A percentile compares a stretch with the other conserved stretches of the same genome.
phyloP scores from a whole-genome alignment of 2,797 vertebrate genomes.

The Emys orbicularis region DNA sequence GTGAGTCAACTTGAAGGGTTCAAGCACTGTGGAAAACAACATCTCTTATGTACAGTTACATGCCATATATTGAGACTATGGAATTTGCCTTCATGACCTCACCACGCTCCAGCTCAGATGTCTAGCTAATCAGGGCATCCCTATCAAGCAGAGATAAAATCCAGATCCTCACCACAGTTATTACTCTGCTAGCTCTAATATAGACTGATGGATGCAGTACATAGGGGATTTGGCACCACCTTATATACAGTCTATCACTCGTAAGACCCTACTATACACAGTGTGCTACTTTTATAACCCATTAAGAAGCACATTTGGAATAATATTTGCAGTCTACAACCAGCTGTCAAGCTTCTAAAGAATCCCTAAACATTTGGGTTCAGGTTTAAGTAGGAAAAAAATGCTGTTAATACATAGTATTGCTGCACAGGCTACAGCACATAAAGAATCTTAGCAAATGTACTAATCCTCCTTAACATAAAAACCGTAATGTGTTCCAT shows the following conservation, averaged over 20 bases:
- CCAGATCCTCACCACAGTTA: constrained; percentile 64
- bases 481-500: constrained; percentile 81
- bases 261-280: constrained; percentile 51
- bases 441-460: constrained; percentile 75
- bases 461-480: constrained; percentile 82
- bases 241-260: constrained; percentile 69
- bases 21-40: neutral
- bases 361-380: constrained; percentile 65
- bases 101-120: constrained; percentile 43
- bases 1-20: neutral
- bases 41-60: neutral
- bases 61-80: neutral
- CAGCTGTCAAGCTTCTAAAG: constrained; percentile 76
- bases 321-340: constrained; percentile 70
- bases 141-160: constrained; percentile 70
- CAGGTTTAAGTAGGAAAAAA: constrained; percentile 60
- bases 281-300: constrained; percentile 73
- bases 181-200: constrained; percentile 67
- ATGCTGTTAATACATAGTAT: constrained; percentile 28
- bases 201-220: constrained; percentile 46
- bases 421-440: constrained; percentile 11
- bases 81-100: constrained; percentile 50
- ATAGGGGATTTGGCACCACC: constrained; percentile 65
- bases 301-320: constrained; percentile 73
- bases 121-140: constrained; percentile 56